A percentile compares a stretch with the other conserved stretches of the same genome.
These are phyloP conservation scores for Euplagia quadripunctaria DNA, from an alignment of 2,888 invertebrate genomes.

Conservation along the genomic window DNA sequence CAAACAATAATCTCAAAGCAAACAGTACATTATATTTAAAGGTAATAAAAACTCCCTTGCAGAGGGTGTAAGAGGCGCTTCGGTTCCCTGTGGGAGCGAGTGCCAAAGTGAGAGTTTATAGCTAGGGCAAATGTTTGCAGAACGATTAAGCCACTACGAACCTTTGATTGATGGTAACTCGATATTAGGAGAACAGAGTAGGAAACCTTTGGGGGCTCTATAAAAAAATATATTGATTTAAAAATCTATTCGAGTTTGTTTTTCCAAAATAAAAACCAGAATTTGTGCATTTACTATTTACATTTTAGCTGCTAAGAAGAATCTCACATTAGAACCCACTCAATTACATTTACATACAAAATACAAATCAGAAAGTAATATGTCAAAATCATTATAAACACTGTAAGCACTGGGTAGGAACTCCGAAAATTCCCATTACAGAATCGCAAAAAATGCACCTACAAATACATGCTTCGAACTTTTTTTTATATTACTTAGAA, in stretches of 20 bases:
- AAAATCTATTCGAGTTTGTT: not conserved
- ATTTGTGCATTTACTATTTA: not conserved
- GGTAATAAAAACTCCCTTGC: slow-evolving; percentile 28
- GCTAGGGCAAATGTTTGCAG: slow-evolving; percentile 79
- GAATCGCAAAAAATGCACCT: too few relatives aligned
- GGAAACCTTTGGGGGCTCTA: not conserved
- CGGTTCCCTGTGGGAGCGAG: slow-evolving; percentile 52
- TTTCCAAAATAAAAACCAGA: not conserved
- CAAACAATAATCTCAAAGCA: slow-evolving; percentile 22
- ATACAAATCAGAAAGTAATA: too few relatives aligned
- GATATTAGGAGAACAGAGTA: slow-evolving; percentile 67
- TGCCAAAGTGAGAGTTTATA: slow-evolving; percentile 76
- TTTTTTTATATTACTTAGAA: not conserved
- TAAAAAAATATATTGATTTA: not conserved
- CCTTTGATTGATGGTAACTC: slow-evolving; percentile 79
- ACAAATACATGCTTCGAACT: too few relatives aligned
- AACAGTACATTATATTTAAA: slow-evolving; percentile 26
- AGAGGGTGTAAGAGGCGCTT: slow-evolving; percentile 22
- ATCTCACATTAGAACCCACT: too few relatives aligned
- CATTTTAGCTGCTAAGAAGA: not conserved
- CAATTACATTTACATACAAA: too few relatives aligned
- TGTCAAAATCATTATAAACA: too few relatives aligned
- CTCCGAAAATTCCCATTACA: too few relatives aligned
- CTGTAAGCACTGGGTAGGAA: too few relatives aligned
- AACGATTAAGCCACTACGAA: slow-evolving; percentile 75